These are phyloP conservation scores for Delia radicum DNA, from an alignment of 1,140 invertebrate species.

Conservation along the genomic window DNA sequence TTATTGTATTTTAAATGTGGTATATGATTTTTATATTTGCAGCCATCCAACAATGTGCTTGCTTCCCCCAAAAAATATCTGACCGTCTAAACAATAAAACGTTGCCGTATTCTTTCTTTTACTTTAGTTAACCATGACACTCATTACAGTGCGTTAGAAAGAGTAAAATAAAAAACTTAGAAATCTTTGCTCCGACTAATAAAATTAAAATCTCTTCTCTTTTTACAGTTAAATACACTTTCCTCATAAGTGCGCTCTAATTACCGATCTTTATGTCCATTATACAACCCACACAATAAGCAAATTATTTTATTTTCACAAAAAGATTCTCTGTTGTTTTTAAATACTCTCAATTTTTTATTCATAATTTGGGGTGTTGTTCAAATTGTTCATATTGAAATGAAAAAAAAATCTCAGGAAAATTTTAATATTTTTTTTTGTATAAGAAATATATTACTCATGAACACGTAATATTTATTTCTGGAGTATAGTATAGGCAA, in stretches of 20 bases:
- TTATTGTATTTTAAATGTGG: conserved; percentile 2
- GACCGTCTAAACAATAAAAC: conserved; percentile 11
- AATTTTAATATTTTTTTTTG: not conserved
- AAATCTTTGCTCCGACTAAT: not conserved
- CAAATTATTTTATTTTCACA: not conserved
- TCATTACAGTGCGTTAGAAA: not conserved
- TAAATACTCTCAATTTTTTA: not conserved
- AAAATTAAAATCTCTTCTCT: not conserved
- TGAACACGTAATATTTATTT: conserved; percentile 21
- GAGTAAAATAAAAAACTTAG: not conserved
- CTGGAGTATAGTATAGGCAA: not conserved
- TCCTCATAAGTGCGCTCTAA: conserved; percentile 14
- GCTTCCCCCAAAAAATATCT: conserved; percentile 14
- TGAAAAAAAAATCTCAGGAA: conserved; percentile 1
- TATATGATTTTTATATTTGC: conserved; percentile 20
- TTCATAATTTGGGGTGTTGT: conserved; percentile 15
- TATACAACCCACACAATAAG: conserved; percentile 12
- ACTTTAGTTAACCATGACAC: not conserved
- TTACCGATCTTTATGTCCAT: conserved; percentile 8
- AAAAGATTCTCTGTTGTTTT: not conserved
- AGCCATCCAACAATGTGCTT: conserved; percentile 16
- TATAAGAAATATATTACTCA: conserved; percentile 15
- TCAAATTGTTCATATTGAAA: not conserved
- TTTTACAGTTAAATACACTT: not conserved
- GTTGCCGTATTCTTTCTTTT: conserved; percentile 23